Evolutionary conservation across 2,888 invertebrate species (phyloP), one percentile per base, ranked within the genome.

Genomic region (Exocentrus adspersus): DNA sequence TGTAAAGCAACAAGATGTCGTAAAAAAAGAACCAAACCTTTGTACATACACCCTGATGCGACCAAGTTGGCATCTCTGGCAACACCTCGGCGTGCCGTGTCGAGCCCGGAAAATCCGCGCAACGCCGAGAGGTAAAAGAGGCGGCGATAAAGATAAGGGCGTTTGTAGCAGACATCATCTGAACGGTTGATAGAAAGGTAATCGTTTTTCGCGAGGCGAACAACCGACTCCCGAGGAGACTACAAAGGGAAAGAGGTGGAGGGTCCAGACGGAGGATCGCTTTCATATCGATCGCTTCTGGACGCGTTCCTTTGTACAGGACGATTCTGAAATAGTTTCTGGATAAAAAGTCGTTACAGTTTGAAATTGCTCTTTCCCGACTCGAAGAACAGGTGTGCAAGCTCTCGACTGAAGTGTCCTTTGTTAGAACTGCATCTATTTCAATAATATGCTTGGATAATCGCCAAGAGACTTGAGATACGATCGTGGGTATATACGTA

Each of bases 131-230:
- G 17, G 62, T 53, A 64, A 59, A 62, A 52, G 65, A 28, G 64
- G 65, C 65, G 52, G 58, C 71, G 69, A 67, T 68, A 65, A 65
- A 72, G 72, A 70, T 70, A 72, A 70, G 71, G 68, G 67, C 71
- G 70, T 72, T 73, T 70, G 69, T 62, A 60, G 68, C 69, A 73
- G 71, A 73, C 69, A 72, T 72, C 72, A 69, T 72, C 72, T 66
- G 68, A 70, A 70, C 70, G 73, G 72, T 70, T 68, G 72, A 71
- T 72, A 72, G 71, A 71, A 72, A 73, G 73, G 72, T 73, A 73
- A 73, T 73, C 72, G 72, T 68, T 72, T 73, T 72, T 72, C 68
- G 64, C 62, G 63, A 60, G 68, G 70, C 70, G 65, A 68, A 68
- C 68, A 68, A 70, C 65, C 67, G 28, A 42, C 51, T n/a, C 37